Evolutionary conservation across 2,113 vertebrate species (phyloP), one percentile per base, ranked within the genome.

Genomic region (Indri indri): DNA sequence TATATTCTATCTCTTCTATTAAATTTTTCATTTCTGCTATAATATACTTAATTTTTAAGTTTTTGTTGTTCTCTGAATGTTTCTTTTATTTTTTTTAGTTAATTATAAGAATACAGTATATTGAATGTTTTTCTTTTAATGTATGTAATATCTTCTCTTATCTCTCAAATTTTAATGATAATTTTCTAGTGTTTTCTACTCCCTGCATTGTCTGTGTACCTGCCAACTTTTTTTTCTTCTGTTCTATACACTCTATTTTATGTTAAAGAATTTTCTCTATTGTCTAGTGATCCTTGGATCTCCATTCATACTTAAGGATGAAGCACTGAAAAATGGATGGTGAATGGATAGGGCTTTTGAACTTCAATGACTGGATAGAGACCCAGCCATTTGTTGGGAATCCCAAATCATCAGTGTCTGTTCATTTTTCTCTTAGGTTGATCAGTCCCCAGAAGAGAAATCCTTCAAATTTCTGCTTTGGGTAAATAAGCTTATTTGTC

Each of bases 101-200:
- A 54, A 54, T 54, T 54, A 54, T 54, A 54, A 54, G 52, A 54
- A 54, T 6, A 54, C 17, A 54, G 52, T 54, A 54, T 54, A 54
- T 54, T 66, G 4, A 47, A 61, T 71, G 7, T 50, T 90, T 50
- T 90, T 88, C 27, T 88, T 91, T 85, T 50, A 37, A 92, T 17
- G 3, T n/a, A 52, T 22, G 18, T 37, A 34, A 83, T 93, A 50
- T 85, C 32, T 91, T 86, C 16, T 68, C 32, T 89, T 71, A 70
- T 4, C 11, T 89, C 40, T 86, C 88, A 93, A 84, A 42, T 90
- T 71, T 92, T 90, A 90, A 66, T 54, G 76, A 76, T 32, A 91
- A 59, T 86, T 76, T 91, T 88, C 50, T 89, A 30, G 14, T 57
- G 10, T 91, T 82, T 91, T 91, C 50, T 80, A 3, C 9, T 16